A percentile compares a stretch with the other conserved stretches of the same genome.
Evolutionary conservation across 2,797 vertebrate species (phyloP).

Genomic region (Capromys pilorides): DNA sequence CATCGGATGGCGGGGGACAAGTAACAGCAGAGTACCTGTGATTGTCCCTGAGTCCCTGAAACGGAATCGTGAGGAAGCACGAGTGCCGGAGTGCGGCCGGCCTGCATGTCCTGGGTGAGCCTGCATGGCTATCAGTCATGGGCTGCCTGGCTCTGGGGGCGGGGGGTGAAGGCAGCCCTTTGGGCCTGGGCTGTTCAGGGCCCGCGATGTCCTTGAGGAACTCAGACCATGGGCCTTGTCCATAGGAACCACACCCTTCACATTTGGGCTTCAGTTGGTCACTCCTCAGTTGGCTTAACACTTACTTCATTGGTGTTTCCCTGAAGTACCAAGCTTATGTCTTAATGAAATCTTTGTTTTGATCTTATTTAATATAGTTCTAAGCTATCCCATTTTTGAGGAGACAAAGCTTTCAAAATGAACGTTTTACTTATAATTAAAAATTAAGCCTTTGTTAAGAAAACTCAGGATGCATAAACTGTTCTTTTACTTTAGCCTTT

Average conservation of each 20-base stretch:
- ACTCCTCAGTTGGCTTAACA: background rate
- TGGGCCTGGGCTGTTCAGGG: background rate
- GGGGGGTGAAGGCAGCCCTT: background rate
- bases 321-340: constrained; percentile 29
- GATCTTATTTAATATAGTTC: background rate
- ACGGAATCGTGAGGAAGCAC: background rate
- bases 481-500: constrained; percentile 7
- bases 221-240: rapidly evolving
- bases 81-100: background rate
- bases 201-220: rapidly evolving
- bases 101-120: background rate
- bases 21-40: background rate
- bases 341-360: constrained; percentile 24
- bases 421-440: constrained; percentile 62
- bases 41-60: background rate
- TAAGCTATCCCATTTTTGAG: constrained; percentile 35
- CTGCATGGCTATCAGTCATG: rapidly evolving
- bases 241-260: background rate
- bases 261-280: background rate
- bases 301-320: background rate
- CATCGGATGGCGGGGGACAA: background rate
- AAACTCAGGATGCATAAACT: constrained; percentile 39
- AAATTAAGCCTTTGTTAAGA: constrained; percentile 55
- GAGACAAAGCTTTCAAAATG: background rate
- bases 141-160: background rate